phyloP scores from a whole-genome alignment of 2,888 invertebrate genomes.

The Ethmia dodecea region DNA sequence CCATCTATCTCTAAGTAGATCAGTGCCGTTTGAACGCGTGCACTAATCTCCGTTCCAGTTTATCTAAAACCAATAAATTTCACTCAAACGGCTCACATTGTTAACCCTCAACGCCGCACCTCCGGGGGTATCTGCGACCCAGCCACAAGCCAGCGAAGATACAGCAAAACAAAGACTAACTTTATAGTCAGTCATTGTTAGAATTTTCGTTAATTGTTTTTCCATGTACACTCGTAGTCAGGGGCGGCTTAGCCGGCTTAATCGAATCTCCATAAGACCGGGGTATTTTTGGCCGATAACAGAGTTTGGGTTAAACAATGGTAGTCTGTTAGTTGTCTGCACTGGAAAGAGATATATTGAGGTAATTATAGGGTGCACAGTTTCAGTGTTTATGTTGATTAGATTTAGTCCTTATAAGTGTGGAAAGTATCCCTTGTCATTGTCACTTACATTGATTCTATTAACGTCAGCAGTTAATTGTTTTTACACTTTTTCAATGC shows the following conservation, averaged over 20 bases:
- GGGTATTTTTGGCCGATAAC: constrained; percentile 28
- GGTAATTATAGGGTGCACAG: constrained; percentile 40
- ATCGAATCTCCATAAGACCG: constrained; percentile 65
- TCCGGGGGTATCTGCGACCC: constrained; percentile 36
- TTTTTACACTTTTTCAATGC: too few relatives aligned
- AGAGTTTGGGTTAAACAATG: constrained; percentile 37
- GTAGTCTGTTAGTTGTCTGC: constrained; percentile 48
- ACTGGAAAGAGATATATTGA: constrained; percentile 47
- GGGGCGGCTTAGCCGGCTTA: constrained; percentile 57
- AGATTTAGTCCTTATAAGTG: too few relatives aligned
- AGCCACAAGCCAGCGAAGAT: constrained; percentile 57
- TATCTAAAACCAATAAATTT: constrained; percentile 72
- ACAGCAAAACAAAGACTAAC: constrained; percentile 63
- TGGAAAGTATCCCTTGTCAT: too few relatives aligned
- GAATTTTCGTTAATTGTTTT: constrained; percentile 72
- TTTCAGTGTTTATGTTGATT: constrained; percentile 29
- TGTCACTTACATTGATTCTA: too few relatives aligned
- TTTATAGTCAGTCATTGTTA: constrained; percentile 67
- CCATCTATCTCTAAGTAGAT: too few relatives aligned
- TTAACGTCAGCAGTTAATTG: too few relatives aligned
- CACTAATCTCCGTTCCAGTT: constrained; percentile 54
- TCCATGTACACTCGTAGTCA: constrained; percentile 65
- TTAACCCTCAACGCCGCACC: constrained; percentile 44
- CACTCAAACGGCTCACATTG: constrained; percentile 48
- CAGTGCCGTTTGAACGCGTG: constrained; percentile 31